These are phyloP conservation scores for Diaphora mendica DNA, from an alignment of 2,888 invertebrate species.

Conservation along the genomic window DNA sequence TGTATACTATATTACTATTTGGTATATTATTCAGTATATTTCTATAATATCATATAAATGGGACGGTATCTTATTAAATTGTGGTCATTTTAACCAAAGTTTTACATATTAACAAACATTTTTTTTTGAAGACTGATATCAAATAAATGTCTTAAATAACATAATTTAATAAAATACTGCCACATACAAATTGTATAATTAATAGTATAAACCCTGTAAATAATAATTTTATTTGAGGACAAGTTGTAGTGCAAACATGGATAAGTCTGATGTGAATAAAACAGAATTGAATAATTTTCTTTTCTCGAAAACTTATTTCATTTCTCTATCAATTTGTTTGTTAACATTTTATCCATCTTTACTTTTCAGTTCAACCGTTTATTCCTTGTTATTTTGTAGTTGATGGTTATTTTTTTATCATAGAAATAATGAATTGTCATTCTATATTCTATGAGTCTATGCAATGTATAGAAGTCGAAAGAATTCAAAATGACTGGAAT, in stretches of 20 bases:
- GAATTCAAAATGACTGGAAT: not conserved
- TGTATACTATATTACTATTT: not conserved
- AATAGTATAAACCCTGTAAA: not conserved
- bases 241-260: not conserved
- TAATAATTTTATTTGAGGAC: not conserved
- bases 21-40: not conserved
- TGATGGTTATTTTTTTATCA: too few species aligned
- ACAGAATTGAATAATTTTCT: not conserved
- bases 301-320: not conserved
- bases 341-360: not conserved
- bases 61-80: not conserved
- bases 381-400: not conserved
- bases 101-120: too few species aligned
- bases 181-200: not conserved
- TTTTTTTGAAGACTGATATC: too few species aligned
- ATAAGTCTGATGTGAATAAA: not conserved
- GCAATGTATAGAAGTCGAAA: not conserved
- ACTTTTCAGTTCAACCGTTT: not conserved
- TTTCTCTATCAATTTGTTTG: not conserved
- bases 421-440: too few species aligned
- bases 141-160: too few species aligned
- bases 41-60: not conserved
- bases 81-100: not conserved
- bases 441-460: not conserved
- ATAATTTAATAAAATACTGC: not conserved